Percentiles rank a stretch among this genome's conserved stretches.
Evolutionary conservation across 1,140 invertebrate genomes (phyloP).

Genomic region (Antheraea mylitta): DNA sequence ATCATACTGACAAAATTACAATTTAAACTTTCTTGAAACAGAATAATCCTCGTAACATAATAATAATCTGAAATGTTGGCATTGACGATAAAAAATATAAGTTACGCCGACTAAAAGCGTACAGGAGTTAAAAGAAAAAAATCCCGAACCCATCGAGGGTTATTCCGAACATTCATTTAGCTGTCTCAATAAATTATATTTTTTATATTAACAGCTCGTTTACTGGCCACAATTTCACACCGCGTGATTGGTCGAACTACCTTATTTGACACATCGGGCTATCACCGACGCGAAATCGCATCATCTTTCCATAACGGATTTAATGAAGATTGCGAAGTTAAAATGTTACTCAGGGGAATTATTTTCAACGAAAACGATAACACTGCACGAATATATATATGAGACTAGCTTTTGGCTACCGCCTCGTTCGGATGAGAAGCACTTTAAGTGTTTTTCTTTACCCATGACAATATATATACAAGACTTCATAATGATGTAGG

Average conservation of each 20-base stretch:
- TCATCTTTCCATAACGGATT: constrained; percentile 10
- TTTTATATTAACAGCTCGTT: constrained; percentile 2
- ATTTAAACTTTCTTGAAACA: no score
- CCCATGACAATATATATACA: no score
- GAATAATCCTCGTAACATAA: no score
- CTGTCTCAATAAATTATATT: neutral
- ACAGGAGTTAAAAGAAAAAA: neutral
- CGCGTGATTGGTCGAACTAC: constrained; percentile 14
- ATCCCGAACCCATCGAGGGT: neutral
- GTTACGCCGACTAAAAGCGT: neutral
- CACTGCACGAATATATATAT: no score
- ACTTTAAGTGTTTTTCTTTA: no score
- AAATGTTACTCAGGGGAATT: neutral
- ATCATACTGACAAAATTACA: no score
- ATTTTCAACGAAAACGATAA: no score
- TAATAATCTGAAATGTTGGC: neutral
- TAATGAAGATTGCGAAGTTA: constrained; percentile 4
- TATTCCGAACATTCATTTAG: neutral
- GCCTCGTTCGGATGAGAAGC: no score
- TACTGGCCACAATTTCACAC: constrained; percentile 14
- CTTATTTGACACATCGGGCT: constrained; percentile 12
- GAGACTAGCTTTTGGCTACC: no score
- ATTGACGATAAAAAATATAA: neutral
- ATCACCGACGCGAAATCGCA: constrained; percentile 11
- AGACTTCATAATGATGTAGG: no score